Percentiles rank a stretch among this genome's conserved stretches.
These are phyloP conservation scores for Eudemis profundana DNA, from an alignment of 2,888 invertebrate species.

Conservation along the genomic window DNA sequence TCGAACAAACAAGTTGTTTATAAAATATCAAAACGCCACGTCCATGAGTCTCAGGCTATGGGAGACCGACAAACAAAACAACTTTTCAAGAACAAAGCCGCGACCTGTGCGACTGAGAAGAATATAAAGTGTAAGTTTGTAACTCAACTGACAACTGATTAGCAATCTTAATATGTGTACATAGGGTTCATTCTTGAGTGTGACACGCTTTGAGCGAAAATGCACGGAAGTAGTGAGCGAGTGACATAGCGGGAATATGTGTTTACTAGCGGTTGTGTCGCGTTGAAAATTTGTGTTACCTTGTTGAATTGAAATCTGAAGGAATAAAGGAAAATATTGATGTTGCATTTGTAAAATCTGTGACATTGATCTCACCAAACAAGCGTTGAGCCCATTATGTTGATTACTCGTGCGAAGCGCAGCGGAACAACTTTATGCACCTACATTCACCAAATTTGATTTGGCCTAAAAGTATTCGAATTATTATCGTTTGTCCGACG, in stretches of 20 bases:
- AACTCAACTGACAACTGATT: neutral
- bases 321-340: neutral
- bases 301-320: slow-evolving; percentile 16
- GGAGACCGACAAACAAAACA: slow-evolving; percentile 66
- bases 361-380: too few relatives aligned
- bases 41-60: slow-evolving; percentile 56
- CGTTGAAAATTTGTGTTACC: slow-evolving; percentile 23
- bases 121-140: slow-evolving; percentile 54
- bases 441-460: too few relatives aligned
- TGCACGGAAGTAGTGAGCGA: slow-evolving; percentile 49
- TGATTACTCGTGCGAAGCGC: too few relatives aligned
- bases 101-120: slow-evolving; percentile 62
- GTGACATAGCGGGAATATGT: slow-evolving; percentile 60
- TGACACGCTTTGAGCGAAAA: neutral
- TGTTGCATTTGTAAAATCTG: neutral
- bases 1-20: slow-evolving; percentile 60
- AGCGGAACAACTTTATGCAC: too few relatives aligned
- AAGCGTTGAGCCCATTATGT: too few relatives aligned
- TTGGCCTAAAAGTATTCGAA: too few relatives aligned
- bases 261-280: slow-evolving; percentile 50
- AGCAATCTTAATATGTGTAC: neutral
- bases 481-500: too few relatives aligned
- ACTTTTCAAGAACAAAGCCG: slow-evolving; percentile 68
- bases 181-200: slow-evolving; percentile 6
- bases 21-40: slow-evolving; percentile 63